phyloP scores from a whole-genome alignment of 1,140 invertebrate genomes.

The Reticulitermes speratus region DNA sequence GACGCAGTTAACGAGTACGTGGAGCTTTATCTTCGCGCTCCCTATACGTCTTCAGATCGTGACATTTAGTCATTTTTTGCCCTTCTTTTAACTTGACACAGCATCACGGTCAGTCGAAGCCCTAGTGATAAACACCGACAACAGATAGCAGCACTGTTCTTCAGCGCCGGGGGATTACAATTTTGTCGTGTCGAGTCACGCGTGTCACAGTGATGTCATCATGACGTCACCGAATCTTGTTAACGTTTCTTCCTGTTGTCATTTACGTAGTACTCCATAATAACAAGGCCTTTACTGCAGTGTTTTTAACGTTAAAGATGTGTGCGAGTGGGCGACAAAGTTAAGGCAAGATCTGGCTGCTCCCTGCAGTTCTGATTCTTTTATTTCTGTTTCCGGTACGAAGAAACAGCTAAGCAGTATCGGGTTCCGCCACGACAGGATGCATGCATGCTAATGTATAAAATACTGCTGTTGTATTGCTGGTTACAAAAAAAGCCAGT shows the following conservation, averaged over 20 bases:
- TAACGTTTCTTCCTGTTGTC: neutral
- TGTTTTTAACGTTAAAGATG: neutral
- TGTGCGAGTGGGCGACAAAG: neutral
- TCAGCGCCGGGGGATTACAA: too few relatives aligned
- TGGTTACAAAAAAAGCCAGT: too few relatives aligned
- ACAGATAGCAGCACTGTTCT: neutral
- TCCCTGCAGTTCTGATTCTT: neutral
- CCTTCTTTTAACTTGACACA: too few relatives aligned
- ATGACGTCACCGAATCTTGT: neutral
- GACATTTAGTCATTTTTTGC: too few relatives aligned
- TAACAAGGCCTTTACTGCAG: neutral
- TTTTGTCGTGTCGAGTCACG: too few relatives aligned
- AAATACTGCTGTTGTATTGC: too few relatives aligned
- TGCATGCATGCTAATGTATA: neutral
- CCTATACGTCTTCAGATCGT: too few relatives aligned
- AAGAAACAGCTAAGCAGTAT: neutral
- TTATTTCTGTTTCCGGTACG: neutral
- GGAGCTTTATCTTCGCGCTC: too few relatives aligned
- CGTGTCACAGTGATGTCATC: neutral
- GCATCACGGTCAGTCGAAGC: too few relatives aligned
- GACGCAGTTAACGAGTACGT: too few relatives aligned
- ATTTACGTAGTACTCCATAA: neutral
- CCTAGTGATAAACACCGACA: neutral
- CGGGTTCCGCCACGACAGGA: neutral
- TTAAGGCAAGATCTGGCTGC: neutral